Evolutionary conservation across 2,888 invertebrate species (phyloP), one percentile per base, ranked within the genome.

Genomic region (Leistus spinibarbis): DNA sequence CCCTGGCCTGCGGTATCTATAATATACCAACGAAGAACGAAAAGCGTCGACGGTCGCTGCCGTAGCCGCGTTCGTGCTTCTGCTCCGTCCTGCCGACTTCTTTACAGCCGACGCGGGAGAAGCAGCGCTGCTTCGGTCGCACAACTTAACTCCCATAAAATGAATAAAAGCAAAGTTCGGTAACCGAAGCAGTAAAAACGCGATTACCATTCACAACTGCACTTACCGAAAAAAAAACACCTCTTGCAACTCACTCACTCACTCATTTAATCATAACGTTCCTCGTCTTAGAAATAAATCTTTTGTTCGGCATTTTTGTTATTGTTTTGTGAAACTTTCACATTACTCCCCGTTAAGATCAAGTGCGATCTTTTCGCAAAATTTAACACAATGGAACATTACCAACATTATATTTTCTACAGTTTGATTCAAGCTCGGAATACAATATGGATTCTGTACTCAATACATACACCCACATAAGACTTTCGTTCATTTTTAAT

Each of bases 161-260:
- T 73, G 73, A 73, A 73, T 73, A 60, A 73, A 73, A 67, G 66
- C 62, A 67, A 73, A 73, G 73, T 73, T 66, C 66, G 66, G 72
- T 72, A 72, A 72, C 66, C 62, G 60, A 19, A 13, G 67, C 62
- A 67, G 73, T 73, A 67, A 73, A 73, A 73, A 73, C 67, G 62
- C 67, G 64, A 67, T 73, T 73, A 60, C 57, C 67, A 60, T 73
- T 66, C 40, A 23, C 67, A 72, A 72, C 66, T 72, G 56, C 27
- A 57, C 65, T 54, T 24, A 54, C 64, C 54, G 56, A 20, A 64
- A 23, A 64, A 64, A 7, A 16, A 23, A 1, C 60, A 60, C 20
- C 60, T 19, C 60, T 19, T 54, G 54, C 54, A 13, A 16, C 17
- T 3, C 54, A 54, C 22, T 10, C 60, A 19, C 60, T 60, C 19